Conservation (phyloP, 2,113 vertebrate genomes). For the Hippoglossus stenolepis region DNA sequence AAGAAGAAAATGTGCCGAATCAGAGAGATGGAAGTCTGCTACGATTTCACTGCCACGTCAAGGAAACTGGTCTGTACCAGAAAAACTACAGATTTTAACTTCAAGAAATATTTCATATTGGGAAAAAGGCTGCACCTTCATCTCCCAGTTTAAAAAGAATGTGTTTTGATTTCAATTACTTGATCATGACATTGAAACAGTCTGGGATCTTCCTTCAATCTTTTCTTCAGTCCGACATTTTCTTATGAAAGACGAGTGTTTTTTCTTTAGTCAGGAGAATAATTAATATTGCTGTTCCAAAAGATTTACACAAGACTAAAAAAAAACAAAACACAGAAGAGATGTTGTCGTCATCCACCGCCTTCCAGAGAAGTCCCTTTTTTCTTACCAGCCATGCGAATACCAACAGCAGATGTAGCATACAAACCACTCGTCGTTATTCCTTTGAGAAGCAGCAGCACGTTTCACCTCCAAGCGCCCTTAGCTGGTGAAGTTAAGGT, state of each 20-base stretch:
- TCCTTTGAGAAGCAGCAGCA: constrained; percentile 18
- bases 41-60: neutral
- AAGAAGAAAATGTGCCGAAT: neutral
- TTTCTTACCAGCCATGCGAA: constrained; percentile 80
- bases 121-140: neutral
- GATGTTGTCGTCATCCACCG: constrained; percentile 46
- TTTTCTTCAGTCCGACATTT: neutral
- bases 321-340: too few species aligned
- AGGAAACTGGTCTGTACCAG: neutral
- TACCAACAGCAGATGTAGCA: constrained; percentile 50
- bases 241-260: too few species aligned
- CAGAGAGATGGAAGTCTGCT: neutral
- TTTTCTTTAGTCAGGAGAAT: too few species aligned
- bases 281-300: too few species aligned
- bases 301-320: too few species aligned
- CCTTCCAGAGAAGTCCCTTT: constrained; percentile 60
- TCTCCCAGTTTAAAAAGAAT: neutral
- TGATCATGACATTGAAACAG: too few species aligned
- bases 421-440: constrained; percentile 79
- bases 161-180: constrained; percentile 23
- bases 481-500: constrained; percentile 1
- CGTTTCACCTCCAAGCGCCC: neutral
- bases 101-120: neutral
- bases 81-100: neutral
- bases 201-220: neutral